Evolutionary conservation across 2,888 invertebrate species (phyloP), one percentile per base, ranked within the genome.

Genomic region (Sipha maydis): DNA sequence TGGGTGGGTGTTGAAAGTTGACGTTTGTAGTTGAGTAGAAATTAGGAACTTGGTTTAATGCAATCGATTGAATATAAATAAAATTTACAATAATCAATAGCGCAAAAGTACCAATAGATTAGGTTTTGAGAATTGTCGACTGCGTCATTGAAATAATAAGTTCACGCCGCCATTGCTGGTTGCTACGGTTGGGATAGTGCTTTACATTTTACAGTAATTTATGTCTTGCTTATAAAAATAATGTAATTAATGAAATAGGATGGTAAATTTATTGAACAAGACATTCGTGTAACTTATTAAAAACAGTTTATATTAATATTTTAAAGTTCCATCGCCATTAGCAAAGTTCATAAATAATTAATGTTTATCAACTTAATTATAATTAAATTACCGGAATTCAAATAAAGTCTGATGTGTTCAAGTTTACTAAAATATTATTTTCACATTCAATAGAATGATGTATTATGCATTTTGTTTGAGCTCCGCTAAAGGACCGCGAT

Each of bases 311-410:
- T 67, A 67, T 80, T 67, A 67, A 38, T 80, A 41, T 67, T 80
- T 28, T n/a, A 41, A n/a, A 38, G 38, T 76, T 56, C 56, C 78
- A 21, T 56, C 54, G 11, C 34, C 78, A 25, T 78, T 34, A 14
- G 25, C 19, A 41, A 67, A 67, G 41, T 41, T 80, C 21, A 34
- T 80, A 41, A 80, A 80, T 67, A 67, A 67, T 67, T 38, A 80
- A 80, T 67, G 67, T 67, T 67, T 41, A 14, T 38, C 67, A 31
- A 38, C 80, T 67, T 80, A 80, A 80, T 67, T 28, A 21, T 38
- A 67, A 80, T 80, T 34, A 38, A 80, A 80, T 76, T 80, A 38
- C 41, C 28, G 11, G 14, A n/a, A 80, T 80, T 67, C 67, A 19
- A 80, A 80, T 80, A 67, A 14, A 67, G 8, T 34, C 61, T 38